Evolutionary conservation across 2,113 vertebrate species (phyloP).

Genomic region (Ciconia stormi): DNA sequence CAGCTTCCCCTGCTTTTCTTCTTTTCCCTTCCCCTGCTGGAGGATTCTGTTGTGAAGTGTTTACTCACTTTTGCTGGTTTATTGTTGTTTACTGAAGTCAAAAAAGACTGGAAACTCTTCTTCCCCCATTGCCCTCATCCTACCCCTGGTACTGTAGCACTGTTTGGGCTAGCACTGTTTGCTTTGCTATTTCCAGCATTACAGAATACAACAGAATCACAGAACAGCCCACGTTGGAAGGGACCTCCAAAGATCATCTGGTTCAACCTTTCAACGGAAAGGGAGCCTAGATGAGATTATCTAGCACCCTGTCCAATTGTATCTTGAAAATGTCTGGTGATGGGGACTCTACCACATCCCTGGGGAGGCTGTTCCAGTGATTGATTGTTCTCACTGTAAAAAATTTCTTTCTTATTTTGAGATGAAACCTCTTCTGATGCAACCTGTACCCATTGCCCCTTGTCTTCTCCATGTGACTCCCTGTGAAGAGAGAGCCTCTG

Average conservation of each 20-base stretch:
- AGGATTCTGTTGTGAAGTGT: neutral
- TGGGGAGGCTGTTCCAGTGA: neutral
- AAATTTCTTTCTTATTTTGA: neutral
- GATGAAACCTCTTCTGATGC: neutral
- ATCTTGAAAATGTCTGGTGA: neutral
- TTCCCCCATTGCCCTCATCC: neutral
- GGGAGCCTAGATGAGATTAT: neutral
- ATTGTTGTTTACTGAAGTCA: neutral
- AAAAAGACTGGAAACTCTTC: neutral
- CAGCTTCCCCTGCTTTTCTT: neutral
- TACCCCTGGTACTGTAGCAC: neutral
- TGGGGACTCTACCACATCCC: neutral
- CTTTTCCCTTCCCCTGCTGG: neutral
- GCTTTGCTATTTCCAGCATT: neutral
- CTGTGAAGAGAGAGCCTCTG: neutral
- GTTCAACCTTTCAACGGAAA: neutral
- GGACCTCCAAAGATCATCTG: neutral
- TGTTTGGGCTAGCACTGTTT: neutral
- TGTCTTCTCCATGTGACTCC: neutral
- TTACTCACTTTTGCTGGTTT: neutral
- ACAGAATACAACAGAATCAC: neutral
- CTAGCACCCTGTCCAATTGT: neutral
- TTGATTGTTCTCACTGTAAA: neutral
- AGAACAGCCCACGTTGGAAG: neutral
- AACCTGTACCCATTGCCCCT: too few relatives aligned